A percentile compares a stretch with the other conserved stretches of the same genome.
These are phyloP conservation scores for Mionectes macconnelli DNA, from an alignment of 2,113 vertebrate species.

Conservation along the genomic window DNA sequence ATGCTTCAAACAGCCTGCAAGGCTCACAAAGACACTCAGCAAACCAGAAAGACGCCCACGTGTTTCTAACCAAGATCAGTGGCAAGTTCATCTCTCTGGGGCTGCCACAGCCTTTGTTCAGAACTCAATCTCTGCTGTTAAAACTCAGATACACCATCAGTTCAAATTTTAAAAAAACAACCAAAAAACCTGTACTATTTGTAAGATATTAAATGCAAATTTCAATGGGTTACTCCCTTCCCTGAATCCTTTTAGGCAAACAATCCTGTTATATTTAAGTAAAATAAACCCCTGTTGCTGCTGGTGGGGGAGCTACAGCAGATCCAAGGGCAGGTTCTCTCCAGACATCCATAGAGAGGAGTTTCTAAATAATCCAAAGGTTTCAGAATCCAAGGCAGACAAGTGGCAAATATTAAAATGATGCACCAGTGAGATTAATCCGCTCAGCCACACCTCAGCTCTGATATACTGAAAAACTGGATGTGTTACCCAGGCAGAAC, in stretches of 20 bases:
- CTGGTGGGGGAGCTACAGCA: not conserved
- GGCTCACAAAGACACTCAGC: conserved; percentile 30
- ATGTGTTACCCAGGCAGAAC: not conserved
- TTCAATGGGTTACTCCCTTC: not conserved
- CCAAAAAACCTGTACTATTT: not conserved
- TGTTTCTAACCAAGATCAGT: conserved; percentile 21
- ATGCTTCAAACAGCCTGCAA: conserved; percentile 35
- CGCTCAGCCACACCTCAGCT: not conserved
- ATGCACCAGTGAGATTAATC: not conserved
- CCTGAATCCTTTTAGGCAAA: not conserved
- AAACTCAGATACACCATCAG: not conserved
- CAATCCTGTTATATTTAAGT: not conserved
- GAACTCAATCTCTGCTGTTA: not conserved
- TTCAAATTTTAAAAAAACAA: not conserved
- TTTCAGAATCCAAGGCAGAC: not conserved
- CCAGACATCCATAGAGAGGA: not conserved
- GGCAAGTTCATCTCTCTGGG: not conserved
- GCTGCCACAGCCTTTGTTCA: not conserved
- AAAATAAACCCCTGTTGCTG: not conserved
- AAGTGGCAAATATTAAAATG: not conserved
- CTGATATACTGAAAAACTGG: not conserved
- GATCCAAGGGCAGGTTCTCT: not conserved
- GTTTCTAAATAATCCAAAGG: not conserved
- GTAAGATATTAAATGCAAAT: not conserved
- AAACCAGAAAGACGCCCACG: conserved; percentile 45